Evolutionary conservation across 2,113 vertebrate genomes (phyloP), one percentile per base, ranked within the genome.

Genomic region (Anoura caudifer): DNA sequence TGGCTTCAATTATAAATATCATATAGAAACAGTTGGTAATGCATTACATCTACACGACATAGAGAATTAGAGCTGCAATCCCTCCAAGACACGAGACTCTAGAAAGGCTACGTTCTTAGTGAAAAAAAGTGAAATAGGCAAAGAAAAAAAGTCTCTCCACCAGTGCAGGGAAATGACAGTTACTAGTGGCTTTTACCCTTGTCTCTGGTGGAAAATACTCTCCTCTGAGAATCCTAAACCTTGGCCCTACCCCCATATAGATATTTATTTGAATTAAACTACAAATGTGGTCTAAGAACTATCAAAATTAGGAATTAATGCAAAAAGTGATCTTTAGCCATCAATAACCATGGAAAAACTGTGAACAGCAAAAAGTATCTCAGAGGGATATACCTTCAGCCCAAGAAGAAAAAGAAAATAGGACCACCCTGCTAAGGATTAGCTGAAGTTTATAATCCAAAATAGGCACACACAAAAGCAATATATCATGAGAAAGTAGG

Each of bases 261-360:
- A 19, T 84, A 88, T 94, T 84, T 52, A 59, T 73, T 84, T 73
- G 22, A 84, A 88, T 72, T 73, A 80, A 91, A 88, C 28, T 73
- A 41, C 17, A 52, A 65, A 22, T 65, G 52, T 31, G 28, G 11
- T 47, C 56, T 79, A 54, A 77, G 28, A 61, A 41, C 10, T 73
- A 50, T 75, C 28, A 73, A 65, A 50, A 20, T 81, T 84, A 72
- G 38, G 4, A 72, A 65, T 56, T 73, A 65, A 80, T 31, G 67
- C 65, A 36, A 92, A 92, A 90, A 86, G 41, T 70, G 31, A 15
- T 24, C 41, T 69, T 67, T 63, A 84, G n/a, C 8, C 41, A 54
- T 31, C 6, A 6, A 72, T 43, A 47, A 59, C 28, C 14, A 7
- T 73, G 20, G 47, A 70, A 61, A 61, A 91, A 52, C 36, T 65